Evolutionary conservation across 2,797 vertebrate genomes (phyloP).

Genomic region (Buceros bicornis): DNA sequence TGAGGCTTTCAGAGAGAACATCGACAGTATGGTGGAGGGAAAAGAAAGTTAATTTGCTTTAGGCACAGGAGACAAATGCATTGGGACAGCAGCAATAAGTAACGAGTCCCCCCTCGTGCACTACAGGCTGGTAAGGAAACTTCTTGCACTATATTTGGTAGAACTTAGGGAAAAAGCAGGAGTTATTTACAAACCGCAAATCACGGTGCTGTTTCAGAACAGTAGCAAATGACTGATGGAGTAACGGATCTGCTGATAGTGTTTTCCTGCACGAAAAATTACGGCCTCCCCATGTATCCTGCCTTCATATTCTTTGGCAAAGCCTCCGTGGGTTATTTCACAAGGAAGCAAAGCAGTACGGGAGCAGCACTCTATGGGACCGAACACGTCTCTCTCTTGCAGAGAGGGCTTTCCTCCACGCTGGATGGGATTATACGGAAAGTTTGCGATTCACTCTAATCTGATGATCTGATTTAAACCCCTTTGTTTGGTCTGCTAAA

Average conservation of each 20-base stretch:
- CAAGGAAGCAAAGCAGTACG: not conserved
- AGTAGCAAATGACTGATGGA: slow-evolving; percentile 4
- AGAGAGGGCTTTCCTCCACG: not conserved
- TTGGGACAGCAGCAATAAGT: not conserved
- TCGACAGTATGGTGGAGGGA: not conserved
- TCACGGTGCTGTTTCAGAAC: not conserved
- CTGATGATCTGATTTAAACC: not conserved
- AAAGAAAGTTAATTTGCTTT: not conserved
- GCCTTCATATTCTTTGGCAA: not conserved
- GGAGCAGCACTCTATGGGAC: not conserved
- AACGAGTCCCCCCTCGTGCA: not conserved
- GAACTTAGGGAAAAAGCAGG: not conserved
- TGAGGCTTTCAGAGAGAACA: slow-evolving; percentile 6
- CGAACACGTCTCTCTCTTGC: not conserved
- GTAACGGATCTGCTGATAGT: not conserved
- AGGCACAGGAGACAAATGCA: not conserved
- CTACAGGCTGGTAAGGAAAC: not conserved
- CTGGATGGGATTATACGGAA: not conserved
- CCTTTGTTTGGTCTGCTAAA: not conserved
- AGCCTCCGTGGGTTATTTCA: not conserved
- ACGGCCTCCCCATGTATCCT: not conserved
- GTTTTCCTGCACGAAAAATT: slow-evolving; percentile 6
- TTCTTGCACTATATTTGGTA: not conserved
- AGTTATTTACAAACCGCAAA: not conserved
- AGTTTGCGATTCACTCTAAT: not conserved